A percentile compares a stretch with the other conserved stretches of the same genome.
Conservation (phyloP, 2,888 invertebrate species). For the Macrosoma leucophasiata region DNA sequence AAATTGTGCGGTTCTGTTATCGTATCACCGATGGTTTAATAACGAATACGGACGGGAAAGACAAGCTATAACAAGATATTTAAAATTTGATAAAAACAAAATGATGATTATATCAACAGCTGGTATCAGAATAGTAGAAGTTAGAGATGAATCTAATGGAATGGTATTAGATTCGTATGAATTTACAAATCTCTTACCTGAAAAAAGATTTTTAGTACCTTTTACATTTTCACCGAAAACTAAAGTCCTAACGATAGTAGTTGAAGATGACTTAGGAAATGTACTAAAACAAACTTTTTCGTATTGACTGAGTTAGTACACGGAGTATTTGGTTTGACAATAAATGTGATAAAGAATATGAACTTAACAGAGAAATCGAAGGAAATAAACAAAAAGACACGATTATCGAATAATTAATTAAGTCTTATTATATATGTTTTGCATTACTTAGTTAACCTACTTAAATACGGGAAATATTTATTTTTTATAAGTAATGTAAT, state of each 20-base stretch:
- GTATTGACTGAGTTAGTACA: slow-evolving; percentile 39
- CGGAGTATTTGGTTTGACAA: slow-evolving; percentile 46
- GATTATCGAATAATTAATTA: no score
- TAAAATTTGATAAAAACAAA: slow-evolving; percentile 73
- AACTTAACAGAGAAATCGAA: no score
- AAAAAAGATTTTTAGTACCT: slow-evolving; percentile 75
- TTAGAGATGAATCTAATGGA: slow-evolving; percentile 76
- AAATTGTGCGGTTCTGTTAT: slow-evolving; percentile 79
- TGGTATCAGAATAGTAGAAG: slow-evolving; percentile 80
- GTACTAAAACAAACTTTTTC: slow-evolving; percentile 79
- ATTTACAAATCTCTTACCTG: slow-evolving; percentile 74
- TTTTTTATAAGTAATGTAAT: no score
- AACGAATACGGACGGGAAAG: slow-evolving; percentile 72
- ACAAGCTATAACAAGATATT: slow-evolving; percentile 68
- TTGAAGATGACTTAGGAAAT: slow-evolving; percentile 81
- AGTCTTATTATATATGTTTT: no score
- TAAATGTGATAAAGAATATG: slow-evolving; percentile 39
- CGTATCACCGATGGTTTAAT: slow-evolving; percentile 78
- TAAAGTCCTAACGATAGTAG: slow-evolving; percentile 75
- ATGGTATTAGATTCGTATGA: slow-evolving; percentile 79
- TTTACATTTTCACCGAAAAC: slow-evolving; percentile 67
- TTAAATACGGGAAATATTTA: no score
- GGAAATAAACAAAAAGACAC: no score
- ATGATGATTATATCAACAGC: slow-evolving; percentile 78
- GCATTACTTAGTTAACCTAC: no score